Percentiles rank a stretch among this genome's conserved stretches.
These are phyloP conservation scores for Acanthochromis polyacanthus DNA, from an alignment of 2,113 vertebrate species.

Conservation along the genomic window DNA sequence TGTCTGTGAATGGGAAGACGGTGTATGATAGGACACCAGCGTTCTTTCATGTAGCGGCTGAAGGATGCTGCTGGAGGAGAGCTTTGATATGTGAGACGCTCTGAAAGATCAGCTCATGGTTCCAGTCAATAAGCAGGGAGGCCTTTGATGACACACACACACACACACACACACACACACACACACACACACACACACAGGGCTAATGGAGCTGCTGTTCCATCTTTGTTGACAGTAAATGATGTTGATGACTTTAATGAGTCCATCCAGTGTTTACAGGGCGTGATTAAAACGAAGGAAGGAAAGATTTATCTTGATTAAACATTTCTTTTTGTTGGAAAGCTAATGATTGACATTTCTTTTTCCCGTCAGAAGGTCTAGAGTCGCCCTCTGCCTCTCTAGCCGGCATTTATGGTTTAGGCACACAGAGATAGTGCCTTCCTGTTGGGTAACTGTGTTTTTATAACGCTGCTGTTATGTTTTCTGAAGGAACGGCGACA, in stretches of 20 bases:
- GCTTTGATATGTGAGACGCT: slow-evolving; percentile 84
- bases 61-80: slow-evolving; percentile 77
- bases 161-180: too few species aligned
- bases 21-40: slow-evolving; percentile 70
- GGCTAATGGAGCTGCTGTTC: not conserved
- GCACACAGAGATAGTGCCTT: slow-evolving; percentile 6
- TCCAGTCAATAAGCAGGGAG: slow-evolving; percentile 63
- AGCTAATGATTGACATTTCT: slow-evolving; percentile 52
- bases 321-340: slow-evolving; percentile 43
- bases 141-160: slow-evolving; percentile 54
- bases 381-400: slow-evolving; percentile 22
- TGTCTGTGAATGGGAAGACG: slow-evolving; percentile 50
- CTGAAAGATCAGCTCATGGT: slow-evolving; percentile 74
- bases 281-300: slow-evolving; percentile 47
- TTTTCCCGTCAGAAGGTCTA: slow-evolving; percentile 17
- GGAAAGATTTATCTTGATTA: slow-evolving; percentile 51
- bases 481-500: slow-evolving; percentile 8
- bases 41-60: slow-evolving; percentile 80
- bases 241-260: too few species aligned
- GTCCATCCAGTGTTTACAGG: slow-evolving; percentile 1
- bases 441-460: slow-evolving; percentile 45
- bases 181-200: too few species aligned
- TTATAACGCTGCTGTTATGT: slow-evolving; percentile 22
- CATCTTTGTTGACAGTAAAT: slow-evolving; percentile 4
- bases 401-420: slow-evolving; percentile 30